phyloP scores from a whole-genome alignment of 2,113 vertebrate genomes.

The Phyllostomus hastatus region DNA sequence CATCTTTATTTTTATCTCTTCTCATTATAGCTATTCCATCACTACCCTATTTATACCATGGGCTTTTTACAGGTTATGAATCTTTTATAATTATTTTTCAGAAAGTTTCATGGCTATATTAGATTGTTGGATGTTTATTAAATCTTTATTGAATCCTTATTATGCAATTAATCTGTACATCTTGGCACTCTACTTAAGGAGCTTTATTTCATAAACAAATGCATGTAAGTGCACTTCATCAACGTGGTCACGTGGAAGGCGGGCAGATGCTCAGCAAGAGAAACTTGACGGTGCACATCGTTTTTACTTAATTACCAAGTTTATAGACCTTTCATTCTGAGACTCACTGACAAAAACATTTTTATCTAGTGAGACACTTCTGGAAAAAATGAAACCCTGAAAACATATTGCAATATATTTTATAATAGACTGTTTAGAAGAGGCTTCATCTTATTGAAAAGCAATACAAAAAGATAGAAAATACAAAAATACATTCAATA shows the following conservation, averaged over 20 bases:
- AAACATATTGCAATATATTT: background rate
- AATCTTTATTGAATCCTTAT: constrained; percentile 22
- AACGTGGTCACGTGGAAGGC: background rate
- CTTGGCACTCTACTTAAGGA: background rate
- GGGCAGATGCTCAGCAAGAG: background rate
- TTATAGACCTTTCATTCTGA: background rate
- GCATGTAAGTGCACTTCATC: background rate
- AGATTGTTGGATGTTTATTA: background rate
- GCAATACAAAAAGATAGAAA: background rate
- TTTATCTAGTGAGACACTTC: constrained; percentile 6
- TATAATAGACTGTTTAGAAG: background rate
- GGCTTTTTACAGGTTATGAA: constrained; percentile 4
- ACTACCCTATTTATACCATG: background rate
- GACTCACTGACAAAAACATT: background rate
- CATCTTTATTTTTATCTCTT: background rate
- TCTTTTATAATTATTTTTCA: constrained; percentile 39
- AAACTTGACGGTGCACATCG: background rate
- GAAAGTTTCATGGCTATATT: background rate
- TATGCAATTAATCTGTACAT: background rate
- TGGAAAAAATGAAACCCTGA: background rate
- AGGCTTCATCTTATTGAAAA: background rate
- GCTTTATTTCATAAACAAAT: constrained; percentile 29
- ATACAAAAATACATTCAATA: background rate
- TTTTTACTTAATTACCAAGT: background rate
- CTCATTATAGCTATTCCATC: background rate